A percentile compares a stretch with the other conserved stretches of the same genome.
Evolutionary conservation across 64 coral and sea anemone species (phyloP).

Genomic region (Montipora capricornis): DNA sequence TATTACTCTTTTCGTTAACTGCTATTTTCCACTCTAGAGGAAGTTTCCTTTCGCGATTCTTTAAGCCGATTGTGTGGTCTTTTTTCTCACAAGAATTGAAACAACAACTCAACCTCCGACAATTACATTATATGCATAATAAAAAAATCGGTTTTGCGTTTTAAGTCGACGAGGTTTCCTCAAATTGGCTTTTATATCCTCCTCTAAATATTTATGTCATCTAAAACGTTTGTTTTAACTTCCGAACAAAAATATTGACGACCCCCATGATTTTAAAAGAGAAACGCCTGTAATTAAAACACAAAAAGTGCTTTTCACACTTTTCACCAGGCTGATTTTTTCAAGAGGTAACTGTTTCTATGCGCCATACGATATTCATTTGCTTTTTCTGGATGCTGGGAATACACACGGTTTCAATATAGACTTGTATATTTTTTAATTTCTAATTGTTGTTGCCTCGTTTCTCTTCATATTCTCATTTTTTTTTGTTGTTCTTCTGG

Average conservation of each 20-base stretch:
- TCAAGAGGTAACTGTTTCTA: too few species aligned
- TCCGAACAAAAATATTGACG: constrained; percentile 28
- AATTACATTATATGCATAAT: background rate
- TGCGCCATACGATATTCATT: too few species aligned
- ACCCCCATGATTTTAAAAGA: background rate
- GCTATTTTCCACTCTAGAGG: background rate
- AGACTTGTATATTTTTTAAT: too few species aligned
- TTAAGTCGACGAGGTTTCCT: background rate
- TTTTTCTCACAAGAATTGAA: background rate
- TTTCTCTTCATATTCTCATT: too few species aligned
- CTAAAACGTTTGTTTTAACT: background rate
- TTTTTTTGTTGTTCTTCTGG: background rate
- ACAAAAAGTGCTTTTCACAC: background rate
- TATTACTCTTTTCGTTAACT: background rate
- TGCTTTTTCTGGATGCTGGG: too few species aligned
- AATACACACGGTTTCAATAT: too few species aligned
- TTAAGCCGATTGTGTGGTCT: constrained; percentile 10
- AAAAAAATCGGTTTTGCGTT: constrained; percentile 30
- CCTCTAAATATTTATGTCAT: background rate
- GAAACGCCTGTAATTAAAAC: background rate
- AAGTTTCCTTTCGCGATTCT: background rate
- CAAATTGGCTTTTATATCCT: constrained; percentile 12
- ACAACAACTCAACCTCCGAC: background rate
- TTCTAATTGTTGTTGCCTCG: too few species aligned
- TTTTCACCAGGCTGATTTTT: background rate